Evolutionary conservation across 2,888 invertebrate species (phyloP), one percentile per base, ranked within the genome.

Genomic region (Dexiosoma caninum): DNA sequence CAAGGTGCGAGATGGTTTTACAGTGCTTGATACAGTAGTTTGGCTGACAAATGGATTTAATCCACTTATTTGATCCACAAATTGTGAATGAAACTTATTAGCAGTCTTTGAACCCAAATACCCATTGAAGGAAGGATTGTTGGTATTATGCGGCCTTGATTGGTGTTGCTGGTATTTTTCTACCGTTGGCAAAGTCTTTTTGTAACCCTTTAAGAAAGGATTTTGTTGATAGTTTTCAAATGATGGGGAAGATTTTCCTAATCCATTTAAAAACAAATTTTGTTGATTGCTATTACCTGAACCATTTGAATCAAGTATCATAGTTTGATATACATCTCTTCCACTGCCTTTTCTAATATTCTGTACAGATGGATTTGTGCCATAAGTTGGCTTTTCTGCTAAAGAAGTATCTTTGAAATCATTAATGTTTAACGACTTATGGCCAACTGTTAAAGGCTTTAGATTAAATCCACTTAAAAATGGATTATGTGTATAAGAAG

Each of bases 51-150:
- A 71, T 6, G 67, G 59, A 49, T 49, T 71, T 10, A 10, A 62
- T 10, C 35, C 6, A 8, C n/a, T 23, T 0, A 6, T 0, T 7
- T 21, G 21, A 23, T 1, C 32, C 51, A 8, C 10, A 16, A 71
- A n/a, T 10, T 74, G 72, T 7, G 32, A 9, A 9, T 44, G 14
- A 4, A 59, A 9, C 6, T 32, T 32, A 8, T 53, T 44, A 12
- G 5, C 10, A 19, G 40, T 30, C 57, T 1, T 27, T 12, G 44
- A 16, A 40, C 12, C 42, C 8, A 32, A 67, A 2, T 9, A 42
- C 1, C 44, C 69, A 42, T 10, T 62, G 1, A 74, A 42, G 83
- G 82, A 87, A 81, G 53, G 77, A 78, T 86, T 87, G 30, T 83
- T 84, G 21, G 85, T 74, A 60, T 86, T 87, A 32, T 53, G 40